Evolutionary conservation across 2,113 vertebrate species (phyloP).

Genomic region (Onychostoma macrolepis): DNA sequence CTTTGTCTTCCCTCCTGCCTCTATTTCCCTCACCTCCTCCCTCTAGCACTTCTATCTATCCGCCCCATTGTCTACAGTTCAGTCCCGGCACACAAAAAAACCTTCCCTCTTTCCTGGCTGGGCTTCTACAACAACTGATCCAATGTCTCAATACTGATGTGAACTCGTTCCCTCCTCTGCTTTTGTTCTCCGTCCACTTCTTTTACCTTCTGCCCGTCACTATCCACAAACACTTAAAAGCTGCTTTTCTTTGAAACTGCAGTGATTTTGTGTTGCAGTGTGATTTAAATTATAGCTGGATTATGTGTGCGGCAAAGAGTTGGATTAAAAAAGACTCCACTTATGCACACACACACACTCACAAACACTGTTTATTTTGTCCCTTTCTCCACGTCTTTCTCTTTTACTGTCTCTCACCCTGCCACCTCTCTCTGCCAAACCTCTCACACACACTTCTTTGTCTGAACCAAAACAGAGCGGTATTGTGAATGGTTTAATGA

Average conservation of each 20-base stretch:
- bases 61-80: slow-evolving; percentile 43
- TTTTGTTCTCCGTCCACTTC: slow-evolving; percentile 44
- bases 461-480: slow-evolving; percentile 7
- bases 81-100: slow-evolving; percentile 35
- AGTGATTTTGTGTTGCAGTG: slow-evolving; percentile 10
- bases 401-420: slow-evolving; percentile 22
- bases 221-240: slow-evolving; percentile 42
- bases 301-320: slow-evolving; percentile 16
- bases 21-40: slow-evolving; percentile 48
- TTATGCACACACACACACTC: not conserved
- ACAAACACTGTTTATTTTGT: slow-evolving; percentile 9
- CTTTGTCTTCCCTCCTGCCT: slow-evolving; percentile 51
- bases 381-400: slow-evolving; percentile 3
- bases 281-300: slow-evolving; percentile 36
- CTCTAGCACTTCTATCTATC: slow-evolving; percentile 34
- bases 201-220: slow-evolving; percentile 23
- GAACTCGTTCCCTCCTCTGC: slow-evolving; percentile 2
- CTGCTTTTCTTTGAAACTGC: slow-evolving; percentile 28
- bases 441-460: slow-evolving; percentile 8
- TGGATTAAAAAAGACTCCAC: not conserved
- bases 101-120: slow-evolving; percentile 28
- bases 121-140: slow-evolving; percentile 29
- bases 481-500: slow-evolving; percentile 30
- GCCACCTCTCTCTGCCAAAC: slow-evolving; percentile 16
- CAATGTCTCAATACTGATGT: slow-evolving; percentile 44